Evolutionary conservation across 2,888 invertebrate species (phyloP), one percentile per base, ranked within the genome.

Genomic region (Drosophila crucigera): DNA sequence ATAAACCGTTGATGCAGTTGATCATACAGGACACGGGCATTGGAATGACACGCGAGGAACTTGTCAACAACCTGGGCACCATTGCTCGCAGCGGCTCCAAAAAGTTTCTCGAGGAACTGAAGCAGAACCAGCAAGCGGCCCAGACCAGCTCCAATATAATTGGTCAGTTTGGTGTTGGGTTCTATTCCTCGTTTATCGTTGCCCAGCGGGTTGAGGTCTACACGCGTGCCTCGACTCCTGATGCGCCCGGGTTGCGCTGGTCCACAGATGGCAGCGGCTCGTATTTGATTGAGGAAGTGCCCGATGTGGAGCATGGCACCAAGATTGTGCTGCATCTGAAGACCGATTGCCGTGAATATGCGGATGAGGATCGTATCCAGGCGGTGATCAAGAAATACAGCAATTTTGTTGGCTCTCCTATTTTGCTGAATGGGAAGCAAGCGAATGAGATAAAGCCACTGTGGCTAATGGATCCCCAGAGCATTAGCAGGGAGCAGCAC

Each of bases 151-250:
- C 95, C 58, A 96, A 96, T 76, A 98, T 99, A 62, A 98, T 99
- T 92, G 98, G 99, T 5, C 99, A 99, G 93, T 99, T 99, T 94
- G 99, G 99, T 80, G 99, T 99, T 25, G 99, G 99, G 1, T 99
- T 99, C 93, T 99, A 99, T 93, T 99, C 99, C 19, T 96, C 97
- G 0, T 99, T 99, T 92, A 99, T 99, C 98, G 99, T 99, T 4
- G 98, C 98, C 30, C 97, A 98, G 85, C 97, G 96, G 92, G 98
- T 99, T 33, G 98, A 98, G 91, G 99, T 99, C 0, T 99, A 94
- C 92, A 97, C 98, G 3, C 95, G 95, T 91, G 96, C 97, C 67
- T 95, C 96, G 68, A 93, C 94, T 56, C 92, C 93, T 5, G 95
- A 95, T 76, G 95, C 96, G 0, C 94, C 95, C 16, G 98, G 98